phyloP scores from a whole-genome alignment of 2,888 invertebrate species.

The Drosophila recens region DNA sequence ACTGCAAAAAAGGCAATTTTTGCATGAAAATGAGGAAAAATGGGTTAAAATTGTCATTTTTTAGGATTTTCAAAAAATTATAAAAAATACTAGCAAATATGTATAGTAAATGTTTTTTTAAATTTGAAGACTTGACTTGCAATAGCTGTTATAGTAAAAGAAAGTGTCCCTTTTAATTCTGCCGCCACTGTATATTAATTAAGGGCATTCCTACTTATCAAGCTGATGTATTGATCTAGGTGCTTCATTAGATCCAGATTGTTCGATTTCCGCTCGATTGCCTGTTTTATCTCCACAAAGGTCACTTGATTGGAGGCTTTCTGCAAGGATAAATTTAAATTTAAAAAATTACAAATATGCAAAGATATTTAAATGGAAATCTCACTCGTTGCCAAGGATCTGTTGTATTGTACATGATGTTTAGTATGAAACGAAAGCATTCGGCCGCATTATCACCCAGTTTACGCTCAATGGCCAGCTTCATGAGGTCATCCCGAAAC shows the following conservation, averaged over 20 bases:
- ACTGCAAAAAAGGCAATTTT: too few relatives aligned
- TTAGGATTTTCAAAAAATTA: too few relatives aligned
- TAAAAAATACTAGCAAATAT: too few relatives aligned
- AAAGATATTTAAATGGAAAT: neutral
- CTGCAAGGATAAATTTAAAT: conserved; percentile 31
- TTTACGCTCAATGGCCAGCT: conserved; percentile 89
- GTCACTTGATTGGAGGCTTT: conserved; percentile 90
- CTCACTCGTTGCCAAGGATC: conserved; percentile 89
- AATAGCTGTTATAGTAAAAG: too few relatives aligned
- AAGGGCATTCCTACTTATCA: conserved; percentile 87
- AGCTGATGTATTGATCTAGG: conserved; percentile 91
- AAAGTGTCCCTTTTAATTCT: too few relatives aligned
- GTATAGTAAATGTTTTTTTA: too few relatives aligned
- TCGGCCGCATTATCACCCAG: conserved; percentile 90
- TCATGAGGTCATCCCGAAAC: conserved; percentile 89
- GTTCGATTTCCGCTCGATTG: conserved; percentile 87
- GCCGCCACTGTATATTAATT: too few relatives aligned
- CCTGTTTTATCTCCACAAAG: conserved; percentile 89
- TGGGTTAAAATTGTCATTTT: too few relatives aligned
- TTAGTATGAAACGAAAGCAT: conserved; percentile 88
- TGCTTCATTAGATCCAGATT: conserved; percentile 88
- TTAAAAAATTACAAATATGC: too few relatives aligned
- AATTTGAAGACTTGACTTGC: too few relatives aligned
- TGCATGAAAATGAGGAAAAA: too few relatives aligned
- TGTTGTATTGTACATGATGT: conserved; percentile 91